These are phyloP conservation scores for Phyto melanocephala DNA, from an alignment of 2,888 invertebrate genomes.

Conservation along the genomic window DNA sequence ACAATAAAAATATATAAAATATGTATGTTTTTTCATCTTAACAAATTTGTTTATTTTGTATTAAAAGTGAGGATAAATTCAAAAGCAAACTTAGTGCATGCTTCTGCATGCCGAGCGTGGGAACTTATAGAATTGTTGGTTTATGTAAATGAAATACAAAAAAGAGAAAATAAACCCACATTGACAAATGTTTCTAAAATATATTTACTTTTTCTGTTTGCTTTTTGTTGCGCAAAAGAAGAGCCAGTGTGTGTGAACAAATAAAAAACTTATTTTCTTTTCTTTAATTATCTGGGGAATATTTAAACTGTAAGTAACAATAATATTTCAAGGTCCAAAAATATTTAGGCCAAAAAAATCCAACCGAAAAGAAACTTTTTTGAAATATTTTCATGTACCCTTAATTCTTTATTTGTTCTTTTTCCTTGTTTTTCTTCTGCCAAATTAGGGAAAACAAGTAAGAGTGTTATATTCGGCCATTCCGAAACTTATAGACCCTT, in stretches of 20 bases:
- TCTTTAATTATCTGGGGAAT: conserved; percentile 43
- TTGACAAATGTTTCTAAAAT: conserved; percentile 36
- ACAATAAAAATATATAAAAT: not conserved
- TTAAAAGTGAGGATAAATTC: not conserved
- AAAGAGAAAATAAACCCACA: no score
- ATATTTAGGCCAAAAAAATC: not conserved
- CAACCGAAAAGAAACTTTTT: not conserved
- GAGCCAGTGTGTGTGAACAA: not conserved
- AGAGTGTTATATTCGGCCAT: no score
- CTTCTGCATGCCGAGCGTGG: conserved; percentile 20
- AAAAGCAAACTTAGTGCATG: not conserved
- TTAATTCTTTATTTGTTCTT: not conserved
- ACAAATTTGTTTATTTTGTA: conserved; percentile 6
- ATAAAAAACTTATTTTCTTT: conserved; percentile 1
- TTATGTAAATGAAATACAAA: conserved; percentile 28
- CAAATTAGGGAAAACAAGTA: no score
- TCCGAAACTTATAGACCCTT: no score
- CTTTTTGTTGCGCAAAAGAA: not conserved
- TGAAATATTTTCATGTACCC: not conserved
- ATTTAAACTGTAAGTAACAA: conserved; percentile 12
- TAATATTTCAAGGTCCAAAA: not conserved
- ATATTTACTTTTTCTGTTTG: not conserved
- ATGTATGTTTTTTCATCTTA: not conserved
- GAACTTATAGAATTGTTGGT: conserved; percentile 31
- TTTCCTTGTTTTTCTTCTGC: conserved; percentile 1